phyloP scores from a whole-genome alignment of 2,113 vertebrate genomes.

The Neoarius graeffei region DNA sequence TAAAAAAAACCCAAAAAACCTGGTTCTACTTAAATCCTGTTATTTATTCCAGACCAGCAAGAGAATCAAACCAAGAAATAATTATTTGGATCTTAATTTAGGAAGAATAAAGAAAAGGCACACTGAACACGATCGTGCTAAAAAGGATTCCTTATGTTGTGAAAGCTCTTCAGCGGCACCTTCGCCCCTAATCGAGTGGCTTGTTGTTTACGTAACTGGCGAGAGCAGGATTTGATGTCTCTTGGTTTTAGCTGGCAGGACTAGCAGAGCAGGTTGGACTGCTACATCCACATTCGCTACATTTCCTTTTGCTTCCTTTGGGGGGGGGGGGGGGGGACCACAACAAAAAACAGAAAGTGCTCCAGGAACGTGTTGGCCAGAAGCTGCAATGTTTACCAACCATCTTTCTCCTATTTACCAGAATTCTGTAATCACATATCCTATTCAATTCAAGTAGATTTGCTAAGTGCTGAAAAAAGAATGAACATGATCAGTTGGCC shows the following conservation, averaged over 20 bases:
- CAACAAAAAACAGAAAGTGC: constrained; percentile 61
- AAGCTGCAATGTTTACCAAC: background rate
- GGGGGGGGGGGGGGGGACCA: constrained; percentile 59
- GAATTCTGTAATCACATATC: constrained; percentile 29
- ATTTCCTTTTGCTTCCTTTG: constrained; percentile 58
- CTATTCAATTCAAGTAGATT: constrained; percentile 71
- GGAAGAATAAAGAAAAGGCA: constrained; percentile 82
- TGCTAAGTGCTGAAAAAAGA: constrained; percentile 55
- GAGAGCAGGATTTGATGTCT: constrained; percentile 25
- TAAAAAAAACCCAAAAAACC: constrained; percentile 62
- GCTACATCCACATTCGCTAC: constrained; percentile 51
- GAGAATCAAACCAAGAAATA: constrained; percentile 42
- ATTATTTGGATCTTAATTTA: constrained; percentile 62
- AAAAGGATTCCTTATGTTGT: constrained; percentile 67
- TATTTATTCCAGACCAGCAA: constrained; percentile 61
- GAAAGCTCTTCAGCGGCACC: constrained; percentile 70
- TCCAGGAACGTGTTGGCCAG: constrained; percentile 61
- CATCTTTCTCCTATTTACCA: constrained; percentile 2
- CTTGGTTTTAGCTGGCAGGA: constrained; percentile 46
- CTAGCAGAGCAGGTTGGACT: constrained; percentile 29
- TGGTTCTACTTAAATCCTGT: constrained; percentile 75
- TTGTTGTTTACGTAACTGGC: constrained; percentile 38
- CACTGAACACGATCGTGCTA: constrained; percentile 81
- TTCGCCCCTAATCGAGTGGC: constrained; percentile 70
- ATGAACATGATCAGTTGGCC: constrained; percentile 50